A percentile compares a stretch with the other conserved stretches of the same genome.
Conservation (phyloP, 2,888 invertebrate species). For the Tryphoninae sp. region DNA sequence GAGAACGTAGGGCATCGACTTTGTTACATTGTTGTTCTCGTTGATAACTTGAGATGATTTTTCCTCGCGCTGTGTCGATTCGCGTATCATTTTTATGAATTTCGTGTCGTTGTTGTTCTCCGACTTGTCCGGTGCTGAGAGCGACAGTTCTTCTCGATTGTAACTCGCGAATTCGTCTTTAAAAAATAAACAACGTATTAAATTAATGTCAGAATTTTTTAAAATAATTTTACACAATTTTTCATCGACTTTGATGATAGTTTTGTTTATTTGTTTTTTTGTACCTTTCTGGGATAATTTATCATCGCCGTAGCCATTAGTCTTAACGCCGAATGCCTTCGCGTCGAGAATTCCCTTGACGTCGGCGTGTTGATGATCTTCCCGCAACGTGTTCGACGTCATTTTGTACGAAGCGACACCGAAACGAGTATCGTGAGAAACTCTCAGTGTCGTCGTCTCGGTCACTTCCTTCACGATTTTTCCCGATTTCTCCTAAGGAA, state of each 20-base stretch:
- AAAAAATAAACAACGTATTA: not conserved
- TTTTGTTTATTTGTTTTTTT: not conserved
- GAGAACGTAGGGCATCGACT: constrained; percentile 47
- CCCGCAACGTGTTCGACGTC: constrained; percentile 82
- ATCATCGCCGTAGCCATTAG: constrained; percentile 48
- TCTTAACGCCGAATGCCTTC: constrained; percentile 49
- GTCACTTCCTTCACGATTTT: constrained; percentile 82
- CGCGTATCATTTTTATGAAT: constrained; percentile 62
- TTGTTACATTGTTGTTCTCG: constrained; percentile 63
- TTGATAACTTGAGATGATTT: constrained; percentile 42
- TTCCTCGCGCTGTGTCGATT: constrained; percentile 57
- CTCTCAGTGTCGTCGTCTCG: constrained; percentile 83
- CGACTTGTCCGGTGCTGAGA: constrained; percentile 41
- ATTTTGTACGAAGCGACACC: constrained; percentile 83
- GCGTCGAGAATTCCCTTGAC: constrained; percentile 68
- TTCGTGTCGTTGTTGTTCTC: constrained; percentile 58
- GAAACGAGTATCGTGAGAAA: constrained; percentile 82
- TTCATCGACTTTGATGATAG: not conserved
- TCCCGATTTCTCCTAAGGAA: constrained; percentile 78
- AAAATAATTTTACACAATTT: not conserved
- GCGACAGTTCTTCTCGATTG: constrained; percentile 59
- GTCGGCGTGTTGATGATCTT: constrained; percentile 74
- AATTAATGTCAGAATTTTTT: too few relatives aligned
- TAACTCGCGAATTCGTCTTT: constrained; percentile 47
- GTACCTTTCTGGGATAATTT: constrained; percentile 63